Percentiles rank a stretch among this genome's conserved stretches.
Conservation (phyloP, 2,113 vertebrate species). For the Apeltes quadracus region DNA sequence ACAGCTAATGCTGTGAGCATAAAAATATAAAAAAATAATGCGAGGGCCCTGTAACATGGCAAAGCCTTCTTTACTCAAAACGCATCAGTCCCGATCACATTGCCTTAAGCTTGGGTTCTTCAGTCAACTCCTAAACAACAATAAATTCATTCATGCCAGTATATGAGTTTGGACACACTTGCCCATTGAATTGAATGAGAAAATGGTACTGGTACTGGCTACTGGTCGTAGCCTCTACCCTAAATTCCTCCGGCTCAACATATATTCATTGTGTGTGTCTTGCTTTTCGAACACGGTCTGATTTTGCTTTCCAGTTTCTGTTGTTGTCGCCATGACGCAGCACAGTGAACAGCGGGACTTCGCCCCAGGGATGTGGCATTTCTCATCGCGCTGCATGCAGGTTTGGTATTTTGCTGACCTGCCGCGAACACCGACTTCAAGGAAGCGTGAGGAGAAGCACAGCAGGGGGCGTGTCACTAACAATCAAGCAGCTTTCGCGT, state of each 20-base stretch:
- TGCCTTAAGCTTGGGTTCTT: background rate
- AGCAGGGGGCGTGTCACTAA: constrained; percentile 31
- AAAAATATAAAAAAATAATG: background rate
- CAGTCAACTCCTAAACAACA: background rate
- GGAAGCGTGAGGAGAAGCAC: constrained; percentile 20
- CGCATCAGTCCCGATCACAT: background rate
- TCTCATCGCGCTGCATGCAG: constrained; percentile 11
- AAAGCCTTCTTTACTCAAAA: background rate
- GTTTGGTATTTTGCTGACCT: constrained; percentile 48
- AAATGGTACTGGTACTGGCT: background rate
- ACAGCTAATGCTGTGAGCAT: background rate
- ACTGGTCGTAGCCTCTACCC: no score
- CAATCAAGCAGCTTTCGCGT: constrained; percentile 18
- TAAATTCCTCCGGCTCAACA: background rate
- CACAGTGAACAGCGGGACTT: background rate
- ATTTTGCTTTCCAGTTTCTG: background rate
- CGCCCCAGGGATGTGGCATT: constrained; percentile 29
- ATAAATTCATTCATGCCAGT: background rate
- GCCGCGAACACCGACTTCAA: constrained; percentile 26
- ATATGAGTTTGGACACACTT: no score
- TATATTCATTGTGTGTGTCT: no score
- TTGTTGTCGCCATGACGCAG: background rate
- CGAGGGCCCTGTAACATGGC: background rate
- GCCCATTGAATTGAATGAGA: no score
- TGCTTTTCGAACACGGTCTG: background rate